Base-by-base conservation (phyloP, 2,113 vertebrate genomes). In the Leptobrachium ailaonicum region DNA sequence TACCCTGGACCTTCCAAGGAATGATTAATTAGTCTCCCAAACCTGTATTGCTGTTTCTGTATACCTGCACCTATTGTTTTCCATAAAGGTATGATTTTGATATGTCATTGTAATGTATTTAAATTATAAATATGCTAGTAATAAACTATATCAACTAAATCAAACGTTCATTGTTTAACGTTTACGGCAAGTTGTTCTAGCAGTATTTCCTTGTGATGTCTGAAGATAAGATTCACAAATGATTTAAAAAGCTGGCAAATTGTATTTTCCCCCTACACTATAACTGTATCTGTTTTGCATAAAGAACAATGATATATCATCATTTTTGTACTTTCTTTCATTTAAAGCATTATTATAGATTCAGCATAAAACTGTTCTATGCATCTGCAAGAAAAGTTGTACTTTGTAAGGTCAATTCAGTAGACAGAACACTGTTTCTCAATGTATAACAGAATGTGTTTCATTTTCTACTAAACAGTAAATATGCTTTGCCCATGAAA, bases 291-390 rank as follows among this genome's bases (percentile, higher is more conserved):
- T 75, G 50, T 50, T 54, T 54, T 76, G 75, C 75, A 68, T 58
- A 77, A 2, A 12, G 56, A 69, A 77, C 41, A 58, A 69, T 58
- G 41, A 69, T 69, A 58, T 44, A 77, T 77, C 66, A 69, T 77
- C 7, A 56, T 53, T 69, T 77, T 75, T 56, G 13, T 44, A 32
- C 8, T 10, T 50, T 45, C 40, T 66, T 68, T 68, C 41, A n/a
- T 67, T 40, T 45, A 66, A 67, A 66, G 10, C 45, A 20, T 68
- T 76, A 68, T 76, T 68, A 77, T 13, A 58, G 50, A 68, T 77
- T 69, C 66, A 68, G 64, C 75, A 77, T 68, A 77, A 75, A 69
- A 11, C 47, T 43, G 32, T 11, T 3, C 74, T 76, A 66, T n/a
- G 75, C 64, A 11, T 67, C 47, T 54, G 50, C 40, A 43, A 76